A percentile compares a stretch with the other conserved stretches of the same genome.
Conservation (phyloP, 2,113 vertebrate genomes). For the Craseonycteris thonglongyai region DNA sequence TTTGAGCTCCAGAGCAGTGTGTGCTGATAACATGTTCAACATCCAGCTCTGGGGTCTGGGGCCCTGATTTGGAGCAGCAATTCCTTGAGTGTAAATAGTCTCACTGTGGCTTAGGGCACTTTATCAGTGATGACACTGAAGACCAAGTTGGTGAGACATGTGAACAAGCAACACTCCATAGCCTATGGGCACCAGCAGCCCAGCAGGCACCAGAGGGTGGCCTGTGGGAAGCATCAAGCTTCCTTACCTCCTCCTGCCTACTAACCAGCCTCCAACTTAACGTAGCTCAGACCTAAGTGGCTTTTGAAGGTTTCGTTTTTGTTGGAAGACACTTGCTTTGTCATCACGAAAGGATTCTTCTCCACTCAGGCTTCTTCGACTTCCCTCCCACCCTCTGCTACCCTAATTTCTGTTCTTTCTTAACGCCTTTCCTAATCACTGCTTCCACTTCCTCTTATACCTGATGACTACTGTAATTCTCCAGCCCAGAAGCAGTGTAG, state of each 20-base stretch:
- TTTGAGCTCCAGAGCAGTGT: too few species aligned
- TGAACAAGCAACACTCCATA: fast-evolving
- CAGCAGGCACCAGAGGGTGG: neutral
- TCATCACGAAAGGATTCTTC: neutral
- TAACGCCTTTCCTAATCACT: neutral
- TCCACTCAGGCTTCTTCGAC: neutral
- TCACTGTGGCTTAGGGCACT: fast-evolving
- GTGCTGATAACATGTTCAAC: neutral
- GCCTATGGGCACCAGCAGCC: neutral
- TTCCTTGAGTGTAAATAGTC: neutral
- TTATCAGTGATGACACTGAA: neutral
- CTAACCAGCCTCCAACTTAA: neutral
- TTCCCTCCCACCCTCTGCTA: fast-evolving
- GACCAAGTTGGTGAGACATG: neutral
- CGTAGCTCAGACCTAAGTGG: neutral
- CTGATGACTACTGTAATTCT: neutral
- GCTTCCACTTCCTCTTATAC: neutral
- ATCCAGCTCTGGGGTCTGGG: neutral
- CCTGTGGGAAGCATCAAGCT: neutral
- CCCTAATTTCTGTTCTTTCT: neutral
- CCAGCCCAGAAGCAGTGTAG: too few species aligned
- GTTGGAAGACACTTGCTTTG: neutral
- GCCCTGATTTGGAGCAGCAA: too few species aligned
- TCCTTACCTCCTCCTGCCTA: neutral
- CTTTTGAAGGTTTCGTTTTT: neutral